phyloP scores from a whole-genome alignment of 1,140 invertebrate species.

The Drosophila bipectinata region DNA sequence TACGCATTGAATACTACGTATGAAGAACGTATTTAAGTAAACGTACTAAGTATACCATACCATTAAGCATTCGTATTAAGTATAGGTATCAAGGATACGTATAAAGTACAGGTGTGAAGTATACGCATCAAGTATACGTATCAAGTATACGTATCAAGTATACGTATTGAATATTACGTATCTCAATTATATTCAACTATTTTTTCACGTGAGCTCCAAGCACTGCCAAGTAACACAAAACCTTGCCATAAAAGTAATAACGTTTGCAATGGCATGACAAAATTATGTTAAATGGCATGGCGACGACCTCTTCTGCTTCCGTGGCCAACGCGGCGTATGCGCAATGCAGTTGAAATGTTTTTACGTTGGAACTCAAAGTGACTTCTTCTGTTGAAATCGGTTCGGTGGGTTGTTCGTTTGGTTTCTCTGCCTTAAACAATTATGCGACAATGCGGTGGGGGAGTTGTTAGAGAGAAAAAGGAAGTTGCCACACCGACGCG shows the following conservation, averaged over 20 bases:
- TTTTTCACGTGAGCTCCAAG: not conserved
- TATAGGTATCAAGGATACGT: too few species aligned
- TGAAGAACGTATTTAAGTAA: too few species aligned
- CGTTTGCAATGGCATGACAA: constrained; percentile 41
- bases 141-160: too few species aligned
- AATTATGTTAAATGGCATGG: constrained; percentile 56
- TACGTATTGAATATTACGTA: not conserved
- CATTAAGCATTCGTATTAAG: too few species aligned
- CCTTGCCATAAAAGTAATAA: constrained; percentile 25
- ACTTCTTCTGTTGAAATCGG: constrained; percentile 45
- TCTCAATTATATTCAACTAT: not conserved
- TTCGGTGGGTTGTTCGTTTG: constrained; percentile 13
- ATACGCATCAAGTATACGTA: too few species aligned
- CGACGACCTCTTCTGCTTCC: constrained; percentile 13
- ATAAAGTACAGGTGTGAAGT: too few species aligned
- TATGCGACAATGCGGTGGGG: constrained; percentile 21
- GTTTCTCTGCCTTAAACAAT: constrained; percentile 24
- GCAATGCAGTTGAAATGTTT: constrained; percentile 48
- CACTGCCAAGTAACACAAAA: constrained; percentile 17
- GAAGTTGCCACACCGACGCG: constrained; percentile 51
- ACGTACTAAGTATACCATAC: too few species aligned
- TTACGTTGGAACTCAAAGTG: constrained; percentile 48
- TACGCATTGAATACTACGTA: too few species aligned
- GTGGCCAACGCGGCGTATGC: constrained; percentile 41
- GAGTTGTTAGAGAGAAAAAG: constrained; percentile 46